Base-by-base conservation (phyloP, 1,140 invertebrate species). In the Pseudomyrmex cubaensis region DNA sequence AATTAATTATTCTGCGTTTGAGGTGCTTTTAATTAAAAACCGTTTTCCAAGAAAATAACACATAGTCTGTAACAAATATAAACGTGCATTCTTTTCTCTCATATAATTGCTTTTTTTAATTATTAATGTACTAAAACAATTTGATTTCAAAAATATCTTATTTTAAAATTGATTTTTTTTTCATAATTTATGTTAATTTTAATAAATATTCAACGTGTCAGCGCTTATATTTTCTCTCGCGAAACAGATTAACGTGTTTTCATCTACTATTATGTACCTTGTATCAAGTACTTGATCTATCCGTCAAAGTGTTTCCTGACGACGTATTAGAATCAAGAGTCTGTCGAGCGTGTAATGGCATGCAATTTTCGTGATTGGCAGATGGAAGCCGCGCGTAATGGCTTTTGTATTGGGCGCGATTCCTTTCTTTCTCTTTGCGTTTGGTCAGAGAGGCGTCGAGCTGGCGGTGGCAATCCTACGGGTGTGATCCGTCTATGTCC, bases 401-500 rank as follows among this genome's bases (percentile, higher is more conserved):
- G 20, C 72, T 80, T 59, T 62, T 73, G 70, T 64, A 74, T 64
- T 67, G 83, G 59, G 22, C 77, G 59, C 83, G 67, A 76, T 88
- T 82, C 76, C 54, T 88, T 85, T 77, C 22, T 73, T 84, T 88
- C 70, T 82, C 80, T 61, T 84, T 77, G 72, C 84, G 73, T 69
- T 75, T 84, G 85, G 78, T 82, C 72, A 82, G 83, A 82, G 83
- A 63, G 83, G 77, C 78, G 50, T 75, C 64, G 86, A 87, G 54
- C 76, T 63, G 78, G 56, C 70, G 64, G 64, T 82, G 62, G 56
- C 67, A 84, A 85, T 88, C 77, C 67, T 83, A 63, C 22, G 61
- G 86, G 83, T 87, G 86, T 80, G 84, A 88, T 88, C 77, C 78
- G 86, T 88, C 86, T 83, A 69, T 57, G 87, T 88, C 83, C 48